phyloP scores from a whole-genome alignment of 2,113 vertebrate species.

The Atractosteus spatula region DNA sequence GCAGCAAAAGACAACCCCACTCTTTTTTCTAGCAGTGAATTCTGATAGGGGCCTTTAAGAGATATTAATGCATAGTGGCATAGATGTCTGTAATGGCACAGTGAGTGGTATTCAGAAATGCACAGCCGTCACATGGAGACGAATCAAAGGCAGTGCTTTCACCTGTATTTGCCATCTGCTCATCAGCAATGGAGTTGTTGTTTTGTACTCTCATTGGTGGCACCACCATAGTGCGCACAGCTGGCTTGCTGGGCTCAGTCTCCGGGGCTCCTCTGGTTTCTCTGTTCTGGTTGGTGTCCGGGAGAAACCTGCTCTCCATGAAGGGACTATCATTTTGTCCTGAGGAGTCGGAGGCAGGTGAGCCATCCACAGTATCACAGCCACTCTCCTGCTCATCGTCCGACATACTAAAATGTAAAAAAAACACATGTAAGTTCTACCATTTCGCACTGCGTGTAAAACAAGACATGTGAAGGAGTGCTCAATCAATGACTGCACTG shows the following conservation, averaged over 20 bases:
- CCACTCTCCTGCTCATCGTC: conserved; percentile 92
- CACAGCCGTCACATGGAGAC: too few species aligned
- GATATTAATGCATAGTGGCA: too few species aligned
- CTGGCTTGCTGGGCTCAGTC: conserved; percentile 73
- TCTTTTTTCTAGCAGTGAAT: too few species aligned
- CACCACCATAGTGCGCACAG: conserved; percentile 84
- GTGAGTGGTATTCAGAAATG: too few species aligned
- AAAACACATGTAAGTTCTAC: neutral
- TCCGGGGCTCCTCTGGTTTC: conserved; percentile 58
- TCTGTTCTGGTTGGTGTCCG: conserved; percentile 73
- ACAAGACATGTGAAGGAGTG: too few species aligned
- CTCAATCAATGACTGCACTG: too few species aligned
- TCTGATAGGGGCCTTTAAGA: too few species aligned
- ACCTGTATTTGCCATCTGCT: conserved; percentile 77
- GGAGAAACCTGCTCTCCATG: conserved; percentile 74
- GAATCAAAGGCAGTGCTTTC: conserved; percentile 6
- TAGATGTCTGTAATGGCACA: too few species aligned
- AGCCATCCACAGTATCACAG: conserved; percentile 90
- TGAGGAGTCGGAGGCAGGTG: conserved; percentile 82
- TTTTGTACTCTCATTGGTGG: conserved; percentile 84
- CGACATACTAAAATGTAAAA: conserved; percentile 76
- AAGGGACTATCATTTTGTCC: conserved; percentile 81
- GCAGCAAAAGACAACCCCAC: neutral
- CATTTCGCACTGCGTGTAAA: too few species aligned
- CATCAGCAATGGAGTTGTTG: conserved; percentile 64